These are phyloP conservation scores for Syndactyla subalaris DNA, from an alignment of 2,797 vertebrate species.

Conservation along the genomic window DNA sequence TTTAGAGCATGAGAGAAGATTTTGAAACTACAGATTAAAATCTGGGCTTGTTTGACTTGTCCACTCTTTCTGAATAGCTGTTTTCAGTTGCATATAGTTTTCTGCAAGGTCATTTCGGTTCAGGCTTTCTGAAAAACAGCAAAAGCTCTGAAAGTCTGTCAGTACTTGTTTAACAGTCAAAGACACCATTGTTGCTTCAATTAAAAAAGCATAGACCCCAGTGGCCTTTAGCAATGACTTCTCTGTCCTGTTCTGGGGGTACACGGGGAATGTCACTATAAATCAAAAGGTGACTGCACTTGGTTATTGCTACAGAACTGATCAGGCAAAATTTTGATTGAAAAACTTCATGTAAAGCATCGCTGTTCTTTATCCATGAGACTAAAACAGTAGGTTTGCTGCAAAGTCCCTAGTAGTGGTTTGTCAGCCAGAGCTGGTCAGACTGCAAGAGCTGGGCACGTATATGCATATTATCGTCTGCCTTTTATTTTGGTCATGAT, in stretches of 20 bases:
- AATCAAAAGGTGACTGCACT: neutral
- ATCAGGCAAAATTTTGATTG: neutral
- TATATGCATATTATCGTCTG: neutral
- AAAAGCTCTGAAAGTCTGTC: neutral
- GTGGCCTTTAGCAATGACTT: neutral
- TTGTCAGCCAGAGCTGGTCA: neutral
- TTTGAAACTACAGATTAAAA: slow-evolving; percentile 14
- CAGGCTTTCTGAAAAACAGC: slow-evolving; percentile 20
- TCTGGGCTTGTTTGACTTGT: neutral
- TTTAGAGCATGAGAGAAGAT: neutral
- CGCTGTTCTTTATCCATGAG: neutral
- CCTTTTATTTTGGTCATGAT: neutral
- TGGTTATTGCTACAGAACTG: neutral
- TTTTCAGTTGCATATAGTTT: slow-evolving; percentile 17
- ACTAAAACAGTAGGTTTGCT: neutral
- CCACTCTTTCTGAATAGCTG: slow-evolving; percentile 20
- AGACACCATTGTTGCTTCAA: slow-evolving; percentile 15
- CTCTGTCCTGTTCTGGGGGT: neutral
- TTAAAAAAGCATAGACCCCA: neutral
- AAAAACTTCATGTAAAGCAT: neutral
- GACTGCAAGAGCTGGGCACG: neutral
- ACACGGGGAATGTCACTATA: neutral
- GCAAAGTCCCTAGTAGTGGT: neutral
- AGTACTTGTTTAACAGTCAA: slow-evolving; percentile 1
- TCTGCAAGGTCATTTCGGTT: slow-evolving; percentile 19